Conservation (phyloP, 2,888 invertebrate genomes). For the Trachelus tabidus region DNA sequence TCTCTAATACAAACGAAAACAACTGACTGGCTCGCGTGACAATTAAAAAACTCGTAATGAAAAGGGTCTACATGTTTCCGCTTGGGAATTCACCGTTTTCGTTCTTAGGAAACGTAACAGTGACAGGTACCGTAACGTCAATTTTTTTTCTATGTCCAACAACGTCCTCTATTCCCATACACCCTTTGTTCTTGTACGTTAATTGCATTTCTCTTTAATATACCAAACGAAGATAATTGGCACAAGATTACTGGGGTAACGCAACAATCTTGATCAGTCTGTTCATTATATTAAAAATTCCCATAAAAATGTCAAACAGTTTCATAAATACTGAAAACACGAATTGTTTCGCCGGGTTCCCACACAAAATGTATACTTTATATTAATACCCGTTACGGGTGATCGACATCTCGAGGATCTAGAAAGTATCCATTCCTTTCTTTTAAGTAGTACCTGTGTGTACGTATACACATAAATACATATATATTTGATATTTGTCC, state of each 20-base stretch:
- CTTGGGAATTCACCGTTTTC: neutral
- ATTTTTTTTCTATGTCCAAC: neutral
- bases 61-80: neutral
- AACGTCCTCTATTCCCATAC: neutral
- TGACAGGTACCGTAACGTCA: neutral
- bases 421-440: neutral
- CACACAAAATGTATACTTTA: neutral
- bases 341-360: neutral
- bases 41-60: neutral
- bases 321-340: neutral
- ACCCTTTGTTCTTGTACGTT: neutral
- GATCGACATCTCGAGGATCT: neutral
- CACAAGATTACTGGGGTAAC: neutral
- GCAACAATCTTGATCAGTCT: neutral
- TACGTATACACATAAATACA: neutral
- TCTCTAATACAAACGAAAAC: neutral
- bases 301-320: neutral
- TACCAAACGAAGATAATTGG: neutral
- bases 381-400: neutral
- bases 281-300: neutral
- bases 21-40: neutral
- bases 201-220: neutral
- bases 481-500: constrained; percentile 13
- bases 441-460: neutral
- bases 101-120: neutral